These are phyloP conservation scores for Lithobates pipiens DNA, from an alignment of 2,797 vertebrate species.

Conservation along the genomic window DNA sequence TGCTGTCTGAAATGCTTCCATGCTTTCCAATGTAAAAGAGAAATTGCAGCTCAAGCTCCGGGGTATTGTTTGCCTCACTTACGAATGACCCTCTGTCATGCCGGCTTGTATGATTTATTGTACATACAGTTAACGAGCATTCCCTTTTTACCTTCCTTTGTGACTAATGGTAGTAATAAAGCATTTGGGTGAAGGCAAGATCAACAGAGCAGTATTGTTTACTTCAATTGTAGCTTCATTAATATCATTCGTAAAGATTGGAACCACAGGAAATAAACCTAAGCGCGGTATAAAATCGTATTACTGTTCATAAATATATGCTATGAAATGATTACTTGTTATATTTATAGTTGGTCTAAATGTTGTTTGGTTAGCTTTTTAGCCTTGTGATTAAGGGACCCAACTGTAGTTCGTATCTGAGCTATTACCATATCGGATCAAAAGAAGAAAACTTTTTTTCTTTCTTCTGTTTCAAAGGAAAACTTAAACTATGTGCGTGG, in stretches of 20 bases:
- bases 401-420: too few species aligned
- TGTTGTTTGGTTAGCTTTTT: background rate
- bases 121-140: background rate
- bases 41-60: slow-evolving; percentile 14
- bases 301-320: background rate
- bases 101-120: slow-evolving; percentile 25
- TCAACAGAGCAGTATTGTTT: background rate
- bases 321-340: background rate
- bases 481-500: too few species aligned
- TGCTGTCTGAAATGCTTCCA: slow-evolving; percentile 1
- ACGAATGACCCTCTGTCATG: slow-evolving; percentile 35
- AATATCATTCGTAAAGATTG: background rate
- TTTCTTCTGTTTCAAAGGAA: too few species aligned
- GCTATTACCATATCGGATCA: too few species aligned
- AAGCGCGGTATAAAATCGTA: background rate
- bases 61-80: slow-evolving; percentile 18
- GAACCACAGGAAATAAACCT: background rate
- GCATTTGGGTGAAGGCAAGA: background rate
- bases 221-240: background rate
- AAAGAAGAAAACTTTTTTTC: too few species aligned
- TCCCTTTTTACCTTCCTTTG: background rate
- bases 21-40: slow-evolving; percentile 1
- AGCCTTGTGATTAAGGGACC: too few species aligned
- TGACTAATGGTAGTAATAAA: slow-evolving; percentile 10
- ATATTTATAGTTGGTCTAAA: background rate